A percentile compares a stretch with the other conserved stretches of the same genome.
phyloP scores from a whole-genome alignment of 2,888 invertebrate species.

The Eristalis intricaria region DNA sequence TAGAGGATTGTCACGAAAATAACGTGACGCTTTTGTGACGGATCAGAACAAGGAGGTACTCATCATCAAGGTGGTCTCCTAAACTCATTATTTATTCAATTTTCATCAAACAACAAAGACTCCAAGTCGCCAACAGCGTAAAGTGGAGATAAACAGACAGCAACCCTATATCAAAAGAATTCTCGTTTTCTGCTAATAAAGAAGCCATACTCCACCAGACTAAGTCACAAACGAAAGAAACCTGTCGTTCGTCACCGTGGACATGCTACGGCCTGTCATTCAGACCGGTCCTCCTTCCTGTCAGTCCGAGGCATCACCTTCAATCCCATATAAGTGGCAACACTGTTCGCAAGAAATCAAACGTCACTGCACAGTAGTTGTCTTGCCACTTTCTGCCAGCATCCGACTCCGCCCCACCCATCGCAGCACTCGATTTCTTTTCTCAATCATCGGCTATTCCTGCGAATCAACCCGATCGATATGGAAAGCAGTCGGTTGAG shows the following conservation, averaged over 20 bases:
- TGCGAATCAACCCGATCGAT: slow-evolving; percentile 3
- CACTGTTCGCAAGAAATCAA: slow-evolving; percentile 8
- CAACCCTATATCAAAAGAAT: background rate
- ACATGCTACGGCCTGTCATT: background rate
- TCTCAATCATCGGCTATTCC: background rate
- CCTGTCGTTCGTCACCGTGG: background rate
- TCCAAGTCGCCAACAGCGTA: background rate
- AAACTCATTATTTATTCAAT: no score
- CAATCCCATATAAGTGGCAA: background rate
- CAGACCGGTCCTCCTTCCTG: background rate
- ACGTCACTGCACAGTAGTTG: background rate
- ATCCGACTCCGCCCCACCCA: background rate
- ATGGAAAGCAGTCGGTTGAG: background rate
- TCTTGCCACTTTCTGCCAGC: background rate
- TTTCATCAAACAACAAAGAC: no score
- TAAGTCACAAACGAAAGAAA: background rate
- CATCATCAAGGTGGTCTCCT: no score
- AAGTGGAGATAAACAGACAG: background rate
- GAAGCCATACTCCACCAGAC: background rate
- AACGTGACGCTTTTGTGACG: no score
- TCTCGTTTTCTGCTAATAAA: background rate
- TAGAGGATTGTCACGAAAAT: no score
- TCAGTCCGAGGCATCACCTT: background rate
- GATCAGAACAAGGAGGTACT: no score
- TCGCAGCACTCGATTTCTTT: background rate